These are phyloP conservation scores for Sylvietta virens DNA, from an alignment of 2,113 vertebrate genomes.

Conservation along the genomic window DNA sequence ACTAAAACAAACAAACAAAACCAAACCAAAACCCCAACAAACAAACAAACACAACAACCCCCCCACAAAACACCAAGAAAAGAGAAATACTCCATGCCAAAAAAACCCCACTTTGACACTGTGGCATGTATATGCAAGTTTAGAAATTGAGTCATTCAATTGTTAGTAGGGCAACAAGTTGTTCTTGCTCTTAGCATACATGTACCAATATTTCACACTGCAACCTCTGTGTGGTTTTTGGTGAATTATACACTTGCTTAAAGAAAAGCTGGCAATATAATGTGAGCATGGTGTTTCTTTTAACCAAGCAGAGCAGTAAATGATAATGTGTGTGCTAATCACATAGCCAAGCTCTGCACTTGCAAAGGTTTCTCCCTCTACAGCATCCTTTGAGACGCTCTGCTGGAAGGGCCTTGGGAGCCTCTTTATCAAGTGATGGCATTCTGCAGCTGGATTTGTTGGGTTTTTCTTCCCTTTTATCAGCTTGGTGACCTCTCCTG, in stretches of 20 bases:
- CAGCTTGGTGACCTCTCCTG: not conserved
- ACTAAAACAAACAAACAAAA: not conserved
- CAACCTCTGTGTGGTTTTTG: not conserved
- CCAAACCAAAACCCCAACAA: not conserved
- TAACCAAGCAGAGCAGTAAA: not conserved
- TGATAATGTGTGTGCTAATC: not conserved
- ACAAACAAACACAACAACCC: not conserved
- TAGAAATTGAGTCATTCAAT: not conserved
- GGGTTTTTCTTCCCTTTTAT: not conserved
- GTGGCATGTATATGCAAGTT: not conserved
- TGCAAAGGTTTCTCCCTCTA: not conserved
- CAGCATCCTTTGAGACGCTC: not conserved
- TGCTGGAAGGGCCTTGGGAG: not conserved
- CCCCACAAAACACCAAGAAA: accelerated
- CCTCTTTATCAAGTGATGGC: not conserved
- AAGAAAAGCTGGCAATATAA: not conserved
- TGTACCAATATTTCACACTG: accelerated
- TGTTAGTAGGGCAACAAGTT: not conserved
- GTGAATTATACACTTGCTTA: not conserved
- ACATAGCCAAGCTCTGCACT: not conserved
- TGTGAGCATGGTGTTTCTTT: not conserved
- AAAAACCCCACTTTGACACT: not conserved
- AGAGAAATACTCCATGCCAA: not conserved
- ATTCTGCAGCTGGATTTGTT: not conserved
- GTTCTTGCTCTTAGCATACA: not conserved